Evolutionary conservation across 2,797 vertebrate species (phyloP).

Genomic region (Sphenopsis melanotis): DNA sequence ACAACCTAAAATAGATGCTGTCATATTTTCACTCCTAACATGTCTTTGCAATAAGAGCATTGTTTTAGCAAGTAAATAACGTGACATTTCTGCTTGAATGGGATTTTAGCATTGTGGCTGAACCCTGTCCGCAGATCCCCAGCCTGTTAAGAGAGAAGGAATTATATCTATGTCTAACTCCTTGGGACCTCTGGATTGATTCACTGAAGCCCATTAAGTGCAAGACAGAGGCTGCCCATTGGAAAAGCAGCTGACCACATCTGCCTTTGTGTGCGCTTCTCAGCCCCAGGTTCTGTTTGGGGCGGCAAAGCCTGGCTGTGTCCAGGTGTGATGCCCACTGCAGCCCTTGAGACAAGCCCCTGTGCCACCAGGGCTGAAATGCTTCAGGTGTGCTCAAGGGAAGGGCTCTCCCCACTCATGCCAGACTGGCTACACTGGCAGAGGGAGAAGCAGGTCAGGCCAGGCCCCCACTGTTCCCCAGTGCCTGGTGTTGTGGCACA

Average conservation of each 20-base stretch:
- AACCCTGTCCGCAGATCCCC: not conserved
- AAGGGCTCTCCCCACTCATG: not conserved
- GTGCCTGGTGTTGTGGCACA: not conserved
- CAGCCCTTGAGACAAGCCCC: not conserved
- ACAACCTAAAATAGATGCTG: constrained; percentile 60
- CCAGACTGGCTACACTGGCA: not conserved
- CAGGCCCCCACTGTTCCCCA: rapidly evolving
- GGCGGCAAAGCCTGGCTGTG: not conserved
- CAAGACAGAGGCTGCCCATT: not conserved
- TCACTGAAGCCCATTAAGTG: not conserved
- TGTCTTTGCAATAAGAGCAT: constrained; percentile 48
- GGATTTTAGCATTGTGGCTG: not conserved
- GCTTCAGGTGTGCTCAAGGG: not conserved
- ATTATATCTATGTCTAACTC: not conserved
- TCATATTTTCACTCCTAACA: constrained; percentile 52
- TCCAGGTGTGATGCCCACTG: rapidly evolving
- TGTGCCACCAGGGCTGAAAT: not conserved
- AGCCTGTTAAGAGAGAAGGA: not conserved
- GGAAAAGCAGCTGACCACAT: not conserved
- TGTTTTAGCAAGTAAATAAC: constrained; percentile 68
- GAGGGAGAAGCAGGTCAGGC: not conserved
- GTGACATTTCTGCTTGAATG: constrained; percentile 38
- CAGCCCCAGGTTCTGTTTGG: rapidly evolving
- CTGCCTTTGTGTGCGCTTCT: rapidly evolving
- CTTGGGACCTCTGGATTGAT: not conserved